Base-by-base conservation (phyloP, 2,888 invertebrate genomes). In the Megaustenia siamemsis region DNA sequence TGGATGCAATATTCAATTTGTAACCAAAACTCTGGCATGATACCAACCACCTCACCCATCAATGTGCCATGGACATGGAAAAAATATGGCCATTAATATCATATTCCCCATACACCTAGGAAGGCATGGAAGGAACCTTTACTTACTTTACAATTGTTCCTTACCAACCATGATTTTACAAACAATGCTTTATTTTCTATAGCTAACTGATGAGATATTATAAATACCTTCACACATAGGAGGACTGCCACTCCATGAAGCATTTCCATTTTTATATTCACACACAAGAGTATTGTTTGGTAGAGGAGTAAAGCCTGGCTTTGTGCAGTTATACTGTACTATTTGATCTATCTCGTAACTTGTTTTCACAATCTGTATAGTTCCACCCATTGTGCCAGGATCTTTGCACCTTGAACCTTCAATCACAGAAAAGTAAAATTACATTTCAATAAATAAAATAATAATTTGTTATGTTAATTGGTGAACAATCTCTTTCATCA, bases 331-430 rank as follows among this genome's bases (percentile, higher is more conserved):
- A 85, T 89, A 91, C 12, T 43, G 68, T 8, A 91, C 86, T 1
- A 68, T 12, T 12, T 88, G 68, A 15, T 87, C 89, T n/a, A 88
- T 85, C 49, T 90, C 90, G 86, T 89, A 91, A 60, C 87, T 88
- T n/a, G 66, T 85, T 6, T 83, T 86, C 24, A 84, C 78, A 18
- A 76, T 83, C 83, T 89, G 90, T 1, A 35, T 53, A 32, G 90
- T 89, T 81, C 89, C 90, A 38, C 86, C 89, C 21, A 89, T 89
- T 21, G 91, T 91, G 5, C 90, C 90, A 2, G 91, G 91, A 75
- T 91, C 90, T 45, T 71, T 66, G 76, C 91, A 91, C 45, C 83
- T 85, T 28, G 73, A 82, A 28, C 89, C 91, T 91, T 53, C 3
- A 83, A 60, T 28, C 18, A 68, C n/a, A 6, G 24, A 63, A 15